Conservation (phyloP, 2,113 vertebrate genomes). For the Tachuris rubrigastra region DNA sequence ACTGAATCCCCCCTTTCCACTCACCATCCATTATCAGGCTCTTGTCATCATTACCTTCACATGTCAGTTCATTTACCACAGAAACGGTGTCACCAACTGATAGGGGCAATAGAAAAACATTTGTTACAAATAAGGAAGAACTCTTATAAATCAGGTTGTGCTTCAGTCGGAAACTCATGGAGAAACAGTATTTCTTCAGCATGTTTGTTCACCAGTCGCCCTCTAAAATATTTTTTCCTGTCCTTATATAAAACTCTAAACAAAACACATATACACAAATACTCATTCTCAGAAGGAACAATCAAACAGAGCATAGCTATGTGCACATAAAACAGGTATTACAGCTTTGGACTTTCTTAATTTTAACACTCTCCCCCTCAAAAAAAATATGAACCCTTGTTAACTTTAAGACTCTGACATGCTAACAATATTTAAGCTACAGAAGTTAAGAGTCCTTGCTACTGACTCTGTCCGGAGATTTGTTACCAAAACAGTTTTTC, state of each 20-base stretch:
- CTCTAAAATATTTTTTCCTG: not conserved
- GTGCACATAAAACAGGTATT: not conserved
- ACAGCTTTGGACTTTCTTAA: not conserved
- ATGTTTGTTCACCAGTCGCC: not conserved
- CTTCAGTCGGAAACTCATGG: not conserved
- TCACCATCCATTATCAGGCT: constrained; percentile 73
- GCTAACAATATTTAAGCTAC: not conserved
- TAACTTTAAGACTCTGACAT: not conserved
- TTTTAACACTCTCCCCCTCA: not conserved
- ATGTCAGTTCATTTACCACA: constrained; percentile 74
- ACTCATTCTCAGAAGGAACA: not conserved
- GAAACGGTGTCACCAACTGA: constrained; percentile 59
- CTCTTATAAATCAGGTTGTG: constrained; percentile 38
- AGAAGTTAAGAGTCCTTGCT: not conserved
- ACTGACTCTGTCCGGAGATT: not conserved
- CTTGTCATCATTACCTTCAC: constrained; percentile 70
- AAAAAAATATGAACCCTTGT: not conserved
- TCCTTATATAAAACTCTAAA: not conserved
- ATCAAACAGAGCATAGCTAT: not conserved
- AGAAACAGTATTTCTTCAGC: not conserved
- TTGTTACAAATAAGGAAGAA: constrained; percentile 55
- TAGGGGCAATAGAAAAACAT: constrained; percentile 59
- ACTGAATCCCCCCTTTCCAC: constrained; percentile 34
- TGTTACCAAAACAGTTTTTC: not conserved
- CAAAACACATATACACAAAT: not conserved